phyloP scores from a whole-genome alignment of 2,113 vertebrate genomes.

The Climacteris rufus region DNA sequence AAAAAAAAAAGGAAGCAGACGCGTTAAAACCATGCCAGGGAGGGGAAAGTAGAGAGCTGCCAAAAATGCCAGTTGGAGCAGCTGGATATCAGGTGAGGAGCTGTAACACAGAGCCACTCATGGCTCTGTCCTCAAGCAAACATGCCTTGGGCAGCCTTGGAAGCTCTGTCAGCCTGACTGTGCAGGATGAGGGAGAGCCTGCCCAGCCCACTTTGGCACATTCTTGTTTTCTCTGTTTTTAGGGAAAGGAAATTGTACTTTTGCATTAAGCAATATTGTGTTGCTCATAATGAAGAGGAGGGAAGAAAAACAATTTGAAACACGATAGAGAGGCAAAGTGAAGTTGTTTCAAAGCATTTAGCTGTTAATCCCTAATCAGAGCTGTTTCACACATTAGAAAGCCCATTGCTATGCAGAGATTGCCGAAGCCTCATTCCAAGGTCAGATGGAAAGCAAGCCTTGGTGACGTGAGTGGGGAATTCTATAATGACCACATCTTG shows the following conservation, averaged over 20 bases:
- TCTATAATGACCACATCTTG: conserved; percentile 41
- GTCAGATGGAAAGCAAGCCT: conserved; percentile 13
- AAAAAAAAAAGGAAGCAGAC: background rate
- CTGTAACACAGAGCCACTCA: background rate
- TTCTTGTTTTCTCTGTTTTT: background rate
- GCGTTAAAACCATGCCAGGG: background rate
- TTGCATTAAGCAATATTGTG: background rate
- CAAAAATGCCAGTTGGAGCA: conserved; percentile 2
- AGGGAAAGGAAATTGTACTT: background rate
- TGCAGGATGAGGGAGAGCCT: background rate
- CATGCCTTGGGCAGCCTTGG: background rate
- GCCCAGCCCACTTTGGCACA: background rate
- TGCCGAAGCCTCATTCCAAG: conserved; percentile 31
- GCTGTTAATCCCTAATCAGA: background rate
- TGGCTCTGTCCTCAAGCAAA: background rate
- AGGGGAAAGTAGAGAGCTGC: background rate
- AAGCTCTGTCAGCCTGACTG: background rate
- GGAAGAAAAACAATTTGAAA: conserved; percentile 9
- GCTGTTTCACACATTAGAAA: conserved; percentile 36
- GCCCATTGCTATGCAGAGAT: conserved; percentile 32
- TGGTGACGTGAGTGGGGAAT: conserved; percentile 25
- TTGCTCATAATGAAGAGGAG: conserved; percentile 39
- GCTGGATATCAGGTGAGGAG: conserved; percentile 15
- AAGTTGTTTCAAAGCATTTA: background rate
- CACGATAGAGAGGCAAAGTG: background rate